Evolutionary conservation across 1,140 invertebrate species (phyloP).

Genomic region (Episyrphus balteatus): DNA sequence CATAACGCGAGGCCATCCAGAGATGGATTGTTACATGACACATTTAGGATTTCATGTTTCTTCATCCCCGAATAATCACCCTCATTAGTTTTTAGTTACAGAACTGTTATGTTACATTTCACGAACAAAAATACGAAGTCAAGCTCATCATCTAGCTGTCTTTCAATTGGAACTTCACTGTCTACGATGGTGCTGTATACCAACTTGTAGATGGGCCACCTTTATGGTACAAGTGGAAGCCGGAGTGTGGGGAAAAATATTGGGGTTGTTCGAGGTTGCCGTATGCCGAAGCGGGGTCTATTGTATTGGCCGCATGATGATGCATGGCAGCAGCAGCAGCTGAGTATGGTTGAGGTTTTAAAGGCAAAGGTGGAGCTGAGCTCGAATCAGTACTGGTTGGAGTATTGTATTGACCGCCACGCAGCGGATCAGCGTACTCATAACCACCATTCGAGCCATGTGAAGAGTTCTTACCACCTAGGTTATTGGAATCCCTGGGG

Average conservation of each 20-base stretch:
- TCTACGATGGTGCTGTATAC: constrained; percentile 68
- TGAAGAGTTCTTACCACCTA: constrained; percentile 47
- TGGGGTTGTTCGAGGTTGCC: constrained; percentile 63
- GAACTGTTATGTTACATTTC: too few species aligned
- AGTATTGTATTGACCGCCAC: constrained; percentile 28
- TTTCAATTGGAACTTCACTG: neutral
- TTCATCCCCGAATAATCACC: too few species aligned
- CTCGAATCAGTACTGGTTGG: constrained; percentile 35
- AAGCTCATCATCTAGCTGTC: too few species aligned
- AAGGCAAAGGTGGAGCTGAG: constrained; percentile 61
- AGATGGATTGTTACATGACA: too few species aligned
- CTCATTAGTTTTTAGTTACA: too few species aligned
- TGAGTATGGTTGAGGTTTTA: constrained; percentile 84
- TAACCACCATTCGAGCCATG: constrained; percentile 33
- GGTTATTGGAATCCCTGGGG: constrained; percentile 54
- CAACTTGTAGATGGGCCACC: constrained; percentile 50
- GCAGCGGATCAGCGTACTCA: constrained; percentile 25
- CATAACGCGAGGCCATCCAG: too few species aligned
- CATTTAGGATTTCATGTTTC: too few species aligned
- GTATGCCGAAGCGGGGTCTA: constrained; percentile 39
- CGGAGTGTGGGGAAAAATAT: constrained; percentile 68
- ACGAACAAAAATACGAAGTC: too few species aligned
- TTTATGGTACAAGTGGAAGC: constrained; percentile 81
- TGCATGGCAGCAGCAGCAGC: constrained; percentile 42
- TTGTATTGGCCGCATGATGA: constrained; percentile 31